phyloP scores from a whole-genome alignment of 2,888 invertebrate species.

The Platycheirus rosarum region DNA sequence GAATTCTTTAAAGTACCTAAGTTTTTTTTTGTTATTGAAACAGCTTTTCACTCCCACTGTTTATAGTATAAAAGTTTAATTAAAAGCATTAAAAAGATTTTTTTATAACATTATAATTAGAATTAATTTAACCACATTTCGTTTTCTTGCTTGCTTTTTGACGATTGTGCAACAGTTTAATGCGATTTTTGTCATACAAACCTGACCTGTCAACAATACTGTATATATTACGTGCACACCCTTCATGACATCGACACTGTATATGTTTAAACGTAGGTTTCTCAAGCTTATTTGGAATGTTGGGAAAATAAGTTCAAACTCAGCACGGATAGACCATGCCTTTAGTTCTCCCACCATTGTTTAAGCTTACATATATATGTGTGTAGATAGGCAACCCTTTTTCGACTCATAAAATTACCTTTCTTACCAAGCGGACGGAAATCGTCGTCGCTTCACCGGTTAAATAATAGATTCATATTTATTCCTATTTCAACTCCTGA shows the following conservation, averaged over 20 bases:
- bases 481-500: constrained; percentile 40
- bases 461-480: constrained; percentile 71
- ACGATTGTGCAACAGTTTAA: no score
- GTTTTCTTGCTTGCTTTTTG: no score
- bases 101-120: no score
- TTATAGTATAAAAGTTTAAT: no score
- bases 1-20: no score
- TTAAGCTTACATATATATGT: no score
- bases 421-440: constrained; percentile 52
- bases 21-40: no score
- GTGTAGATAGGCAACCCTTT: constrained; percentile 9
- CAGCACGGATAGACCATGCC: constrained; percentile 21
- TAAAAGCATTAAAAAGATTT: no score
- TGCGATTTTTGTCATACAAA: no score
- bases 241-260: not conserved
- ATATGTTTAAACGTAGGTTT: constrained; percentile 39
- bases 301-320: constrained; percentile 50
- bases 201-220: no score
- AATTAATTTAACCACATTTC: no score
- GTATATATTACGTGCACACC: not conserved
- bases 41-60: no score
- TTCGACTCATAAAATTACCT: constrained; percentile 37
- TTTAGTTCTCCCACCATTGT: constrained; percentile 11
- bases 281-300: constrained; percentile 35
- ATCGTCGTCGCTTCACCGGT: constrained; percentile 45